A percentile compares a stretch with the other conserved stretches of the same genome.
phyloP scores from a whole-genome alignment of 1,140 invertebrate species.

The Piezodorus guildinii region DNA sequence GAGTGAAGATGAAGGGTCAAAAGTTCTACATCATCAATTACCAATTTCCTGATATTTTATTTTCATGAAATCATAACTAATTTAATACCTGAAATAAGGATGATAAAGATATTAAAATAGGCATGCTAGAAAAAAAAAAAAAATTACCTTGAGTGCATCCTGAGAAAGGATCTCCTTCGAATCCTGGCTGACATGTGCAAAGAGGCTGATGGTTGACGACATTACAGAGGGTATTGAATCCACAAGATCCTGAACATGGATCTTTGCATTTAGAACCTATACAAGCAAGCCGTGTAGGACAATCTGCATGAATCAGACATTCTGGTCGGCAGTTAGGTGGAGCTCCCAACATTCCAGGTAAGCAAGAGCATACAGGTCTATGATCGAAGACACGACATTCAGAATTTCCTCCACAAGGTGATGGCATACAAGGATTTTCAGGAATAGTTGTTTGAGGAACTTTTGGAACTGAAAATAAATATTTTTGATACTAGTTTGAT shows the following conservation, averaged over 20 bases:
- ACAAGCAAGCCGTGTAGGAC: constrained; percentile 33
- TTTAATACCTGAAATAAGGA: too few species aligned
- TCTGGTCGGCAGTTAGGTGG: constrained; percentile 37
- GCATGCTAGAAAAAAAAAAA: constrained; percentile 8
- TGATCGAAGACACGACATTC: constrained; percentile 56
- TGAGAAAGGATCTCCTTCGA: constrained; percentile 39
- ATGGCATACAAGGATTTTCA: constrained; percentile 58
- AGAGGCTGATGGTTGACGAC: constrained; percentile 37
- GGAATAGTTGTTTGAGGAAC: constrained; percentile 28
- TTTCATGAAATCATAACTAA: too few species aligned
- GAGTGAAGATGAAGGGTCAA: too few species aligned
- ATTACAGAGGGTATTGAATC: constrained; percentile 37
- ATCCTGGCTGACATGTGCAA: constrained; percentile 38
- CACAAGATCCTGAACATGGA: constrained; percentile 37
- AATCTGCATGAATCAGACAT: constrained; percentile 37
- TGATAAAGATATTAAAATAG: too few species aligned
- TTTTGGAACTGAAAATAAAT: neutral
- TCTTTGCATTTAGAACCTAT: constrained; percentile 34
- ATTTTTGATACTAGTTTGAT: too few species aligned
- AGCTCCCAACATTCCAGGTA: constrained; percentile 56
- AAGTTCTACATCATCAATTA: too few species aligned
- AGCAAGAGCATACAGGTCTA: constrained; percentile 62
- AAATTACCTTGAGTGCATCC: constrained; percentile 31
- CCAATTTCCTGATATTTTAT: too few species aligned
- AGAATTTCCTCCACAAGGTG: constrained; percentile 71